These are phyloP conservation scores for Megathymus violae DNA, from an alignment of 1,140 invertebrate genomes.

Conservation along the genomic window DNA sequence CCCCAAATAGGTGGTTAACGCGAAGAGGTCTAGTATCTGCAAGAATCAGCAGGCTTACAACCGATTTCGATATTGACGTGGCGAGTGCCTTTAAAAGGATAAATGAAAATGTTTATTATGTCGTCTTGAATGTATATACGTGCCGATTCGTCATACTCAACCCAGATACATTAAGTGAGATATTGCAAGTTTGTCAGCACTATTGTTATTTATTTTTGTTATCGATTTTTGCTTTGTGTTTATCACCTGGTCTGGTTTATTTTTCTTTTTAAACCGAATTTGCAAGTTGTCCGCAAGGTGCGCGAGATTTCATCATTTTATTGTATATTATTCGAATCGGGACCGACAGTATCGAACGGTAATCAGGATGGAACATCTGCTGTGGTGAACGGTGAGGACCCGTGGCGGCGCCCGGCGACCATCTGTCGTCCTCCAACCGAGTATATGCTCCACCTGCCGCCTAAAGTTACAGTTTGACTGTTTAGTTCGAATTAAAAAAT, in stretches of 20 bases:
- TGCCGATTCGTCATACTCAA: no score
- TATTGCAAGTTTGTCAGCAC: no score
- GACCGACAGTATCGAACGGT: background rate
- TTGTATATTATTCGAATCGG: background rate
- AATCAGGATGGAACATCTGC: background rate
- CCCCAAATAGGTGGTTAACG: background rate
- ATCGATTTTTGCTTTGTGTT: background rate
- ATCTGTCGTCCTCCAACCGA: background rate
- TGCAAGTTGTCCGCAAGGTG: slow-evolving; percentile 1
- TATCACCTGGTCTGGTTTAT: background rate
- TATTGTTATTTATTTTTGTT: no score
- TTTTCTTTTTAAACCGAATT: background rate
- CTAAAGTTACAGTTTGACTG: background rate
- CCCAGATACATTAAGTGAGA: no score
- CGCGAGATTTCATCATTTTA: slow-evolving; percentile 2
- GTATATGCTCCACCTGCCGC: background rate
- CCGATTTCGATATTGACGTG: no score
- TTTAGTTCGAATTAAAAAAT: background rate
- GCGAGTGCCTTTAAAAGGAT: no score
- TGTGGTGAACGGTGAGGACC: background rate
- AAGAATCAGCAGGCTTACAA: no score
- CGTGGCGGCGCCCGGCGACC: background rate
- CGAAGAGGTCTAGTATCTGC: no score
- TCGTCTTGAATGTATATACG: no score
- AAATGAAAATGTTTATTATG: no score